Percentiles rank a stretch among this genome's conserved stretches.
phyloP scores from a whole-genome alignment of 2,113 vertebrate species.

The Cyanistes caeruleus region DNA sequence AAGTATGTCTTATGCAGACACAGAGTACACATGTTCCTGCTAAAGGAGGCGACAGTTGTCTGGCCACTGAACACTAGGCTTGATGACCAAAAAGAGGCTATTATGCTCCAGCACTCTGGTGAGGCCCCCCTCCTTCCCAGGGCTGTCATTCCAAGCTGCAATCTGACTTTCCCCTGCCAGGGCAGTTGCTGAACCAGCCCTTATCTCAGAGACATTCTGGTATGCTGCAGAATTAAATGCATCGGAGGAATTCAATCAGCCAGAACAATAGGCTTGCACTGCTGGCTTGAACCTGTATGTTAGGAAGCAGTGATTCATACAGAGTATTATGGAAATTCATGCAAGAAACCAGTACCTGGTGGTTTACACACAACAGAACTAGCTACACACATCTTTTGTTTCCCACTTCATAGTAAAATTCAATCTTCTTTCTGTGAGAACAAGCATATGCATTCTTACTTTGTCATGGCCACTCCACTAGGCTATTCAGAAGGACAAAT shows the following conservation, averaged over 20 bases:
- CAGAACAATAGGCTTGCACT: not conserved
- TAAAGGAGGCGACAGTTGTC: not conserved
- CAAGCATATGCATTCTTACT: not conserved
- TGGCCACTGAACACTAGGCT: not conserved
- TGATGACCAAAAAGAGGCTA: not conserved
- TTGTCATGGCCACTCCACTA: not conserved
- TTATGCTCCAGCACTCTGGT: not conserved
- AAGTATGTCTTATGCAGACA: not conserved
- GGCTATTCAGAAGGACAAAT: not conserved
- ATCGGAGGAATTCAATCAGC: not conserved
- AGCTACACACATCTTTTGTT: not conserved
- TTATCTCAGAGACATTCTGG: not conserved
- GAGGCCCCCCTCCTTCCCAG: not conserved
- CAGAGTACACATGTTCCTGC: not conserved
- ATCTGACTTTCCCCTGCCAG: not conserved
- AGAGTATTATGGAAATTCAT: not conserved
- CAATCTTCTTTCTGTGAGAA: not conserved
- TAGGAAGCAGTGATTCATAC: not conserved
- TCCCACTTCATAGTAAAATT: not conserved
- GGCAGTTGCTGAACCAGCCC: not conserved
- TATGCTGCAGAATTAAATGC: conserved; percentile 9
- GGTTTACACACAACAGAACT: not conserved
- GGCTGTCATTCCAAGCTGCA: not conserved
- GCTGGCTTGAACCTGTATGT: not conserved
- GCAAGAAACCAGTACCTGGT: not conserved